Evolutionary conservation across 2,113 vertebrate species (phyloP), one percentile per base, ranked within the genome.

Genomic region (Labeo rohita): DNA sequence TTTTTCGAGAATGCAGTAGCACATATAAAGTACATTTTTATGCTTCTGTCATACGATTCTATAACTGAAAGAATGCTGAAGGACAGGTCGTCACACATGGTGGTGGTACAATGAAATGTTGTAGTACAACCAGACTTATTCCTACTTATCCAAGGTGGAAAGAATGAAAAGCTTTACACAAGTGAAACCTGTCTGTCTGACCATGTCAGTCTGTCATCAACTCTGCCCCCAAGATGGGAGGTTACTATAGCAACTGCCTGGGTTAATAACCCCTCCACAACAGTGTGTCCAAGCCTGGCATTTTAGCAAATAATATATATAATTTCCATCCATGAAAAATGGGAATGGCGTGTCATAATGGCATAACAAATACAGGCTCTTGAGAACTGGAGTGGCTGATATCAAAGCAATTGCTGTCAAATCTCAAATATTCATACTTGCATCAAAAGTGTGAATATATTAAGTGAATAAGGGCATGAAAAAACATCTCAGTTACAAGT

Each of bases 161-260:
- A 66, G 59, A 50, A 85, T 21, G 18, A 77, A 52, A 52, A 59
- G 18, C 8, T 66, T 77, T 39, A 23, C 18, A 76, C 80, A 86
- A 86, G 47, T 83, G 56, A 85, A 85, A 52, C 39, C 83, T 68
- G 72, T 47, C 78, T 39, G 63, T 80, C 84, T 87, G 54, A 56
- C 84, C 50, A 80, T 23, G 54, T 74, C 88, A 28, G 43, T 73
- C 39, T 74, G 68, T 49, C 23, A 65, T 85, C 23, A 52, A 78
- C 43, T 66, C 79, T 80, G 56, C 47, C 83, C 45, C 63, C 23
- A 47, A 85, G 72, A 73, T 74, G 65, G 50, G 34, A 76, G 47
- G 88, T 87, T 87, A 65, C 88, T 78, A 89, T 89, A 59, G 88
- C 50, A 89, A 89, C 88, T 6, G 54, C 85, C 84, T 66, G 72